These are phyloP conservation scores for Manis pentadactyla DNA, from an alignment of 2,797 vertebrate species.

Conservation along the genomic window DNA sequence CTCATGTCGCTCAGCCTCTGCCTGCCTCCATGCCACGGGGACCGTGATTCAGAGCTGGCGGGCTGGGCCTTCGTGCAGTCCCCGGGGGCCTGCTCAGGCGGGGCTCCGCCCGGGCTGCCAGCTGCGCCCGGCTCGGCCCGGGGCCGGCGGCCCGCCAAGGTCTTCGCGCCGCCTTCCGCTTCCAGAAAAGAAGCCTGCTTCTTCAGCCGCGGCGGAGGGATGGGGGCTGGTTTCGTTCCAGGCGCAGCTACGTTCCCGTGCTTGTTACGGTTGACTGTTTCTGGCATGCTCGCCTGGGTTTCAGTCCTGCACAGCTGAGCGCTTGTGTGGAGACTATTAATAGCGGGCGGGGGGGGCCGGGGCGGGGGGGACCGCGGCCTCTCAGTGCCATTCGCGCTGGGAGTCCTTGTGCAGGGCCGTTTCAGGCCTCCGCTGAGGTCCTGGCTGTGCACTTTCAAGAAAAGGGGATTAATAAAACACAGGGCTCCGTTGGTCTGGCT, in stretches of 20 bases:
- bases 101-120: constrained; percentile 85
- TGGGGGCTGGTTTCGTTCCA: constrained; percentile 88
- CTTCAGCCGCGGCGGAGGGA: constrained; percentile 93
- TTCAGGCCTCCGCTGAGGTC: constrained; percentile 87
- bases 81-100: constrained; percentile 78
- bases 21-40: constrained; percentile 85
- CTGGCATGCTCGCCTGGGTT: constrained; percentile 89
- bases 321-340: constrained; percentile 87
- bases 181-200: constrained; percentile 87
- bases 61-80: constrained; percentile 74
- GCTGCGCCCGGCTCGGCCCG: constrained; percentile 69
- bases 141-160: neutral
- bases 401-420: constrained; percentile 84
- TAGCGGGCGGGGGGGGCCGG: constrained; percentile 93
- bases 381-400: constrained; percentile 84
- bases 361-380: constrained; percentile 91
- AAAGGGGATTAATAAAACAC: constrained; percentile 97
- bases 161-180: constrained; percentile 84
- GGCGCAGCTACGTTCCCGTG: constrained; percentile 83
- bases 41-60: constrained; percentile 82
- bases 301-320: constrained; percentile 86
- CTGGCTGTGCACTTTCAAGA: constrained; percentile 93
- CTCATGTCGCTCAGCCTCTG: constrained; percentile 97
- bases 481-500: constrained; percentile 93
- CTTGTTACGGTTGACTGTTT: constrained; percentile 85